Percentiles rank a stretch among this genome's conserved stretches.
Evolutionary conservation across 1,140 invertebrate species (phyloP).

Genomic region (Trachymyrmex septentrionalis): DNA sequence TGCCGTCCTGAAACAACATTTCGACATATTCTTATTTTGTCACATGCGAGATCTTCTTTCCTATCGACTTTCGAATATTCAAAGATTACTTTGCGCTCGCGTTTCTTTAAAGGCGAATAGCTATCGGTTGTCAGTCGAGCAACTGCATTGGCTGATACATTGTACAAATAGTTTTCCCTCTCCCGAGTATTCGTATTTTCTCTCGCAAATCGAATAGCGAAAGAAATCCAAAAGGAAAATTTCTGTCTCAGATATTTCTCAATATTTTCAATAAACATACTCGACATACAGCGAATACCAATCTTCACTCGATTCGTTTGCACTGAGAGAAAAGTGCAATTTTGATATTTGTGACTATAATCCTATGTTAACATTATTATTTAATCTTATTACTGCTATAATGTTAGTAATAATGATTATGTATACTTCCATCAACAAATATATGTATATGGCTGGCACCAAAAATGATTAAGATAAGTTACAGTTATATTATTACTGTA

Average conservation of each 20-base stretch:
- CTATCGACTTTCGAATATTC: conserved; percentile 14
- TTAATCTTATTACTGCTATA: too few relatives aligned
- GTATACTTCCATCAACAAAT: too few relatives aligned
- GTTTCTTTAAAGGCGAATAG: conserved; percentile 21
- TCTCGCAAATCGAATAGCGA: conserved; percentile 3
- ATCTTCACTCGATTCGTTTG: neutral
- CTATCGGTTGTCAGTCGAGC: conserved; percentile 1
- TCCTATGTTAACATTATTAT: too few relatives aligned
- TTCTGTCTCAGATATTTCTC: conserved; percentile 21
- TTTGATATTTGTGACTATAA: too few relatives aligned
- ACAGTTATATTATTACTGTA: too few relatives aligned
- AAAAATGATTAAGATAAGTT: too few relatives aligned
- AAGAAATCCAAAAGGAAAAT: conserved; percentile 18
- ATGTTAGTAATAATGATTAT: too few relatives aligned
- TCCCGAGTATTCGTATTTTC: conserved; percentile 14
- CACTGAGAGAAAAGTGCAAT: too few relatives aligned
- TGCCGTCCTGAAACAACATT: conserved; percentile 93
- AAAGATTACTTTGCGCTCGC: conserved; percentile 36
- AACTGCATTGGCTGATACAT: neutral
- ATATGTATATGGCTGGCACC: too few relatives aligned
- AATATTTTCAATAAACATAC: conserved; percentile 27
- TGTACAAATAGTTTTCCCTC: conserved; percentile 25
- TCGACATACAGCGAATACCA: neutral
- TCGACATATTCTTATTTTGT: conserved; percentile 44
- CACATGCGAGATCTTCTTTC: conserved; percentile 1